phyloP scores from a whole-genome alignment of 2,113 vertebrate genomes.

The Oreocharis arfaki region DNA sequence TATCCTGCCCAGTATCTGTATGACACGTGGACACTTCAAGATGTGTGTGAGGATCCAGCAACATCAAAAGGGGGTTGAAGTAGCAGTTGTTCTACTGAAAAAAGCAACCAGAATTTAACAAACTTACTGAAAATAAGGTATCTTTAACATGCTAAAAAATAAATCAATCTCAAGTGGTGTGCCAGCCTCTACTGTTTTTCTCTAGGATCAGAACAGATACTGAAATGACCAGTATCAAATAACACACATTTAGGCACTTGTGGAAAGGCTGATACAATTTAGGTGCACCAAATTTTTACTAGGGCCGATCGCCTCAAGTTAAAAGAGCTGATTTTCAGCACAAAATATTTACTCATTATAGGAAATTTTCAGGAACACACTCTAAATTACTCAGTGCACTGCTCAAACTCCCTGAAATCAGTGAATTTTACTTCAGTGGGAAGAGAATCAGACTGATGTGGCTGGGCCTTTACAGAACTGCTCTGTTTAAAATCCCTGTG shows the following conservation, averaged over 20 bases:
- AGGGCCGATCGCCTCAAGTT: not conserved
- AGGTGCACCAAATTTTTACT: not conserved
- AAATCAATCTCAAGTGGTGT: not conserved
- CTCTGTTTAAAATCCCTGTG: not conserved
- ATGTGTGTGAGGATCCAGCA: not conserved
- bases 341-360: not conserved
- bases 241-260: not conserved
- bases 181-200: not conserved
- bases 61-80: not conserved
- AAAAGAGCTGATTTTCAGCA: not conserved
- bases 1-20: constrained; percentile 84
- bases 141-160: not conserved
- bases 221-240: not conserved
- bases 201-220: not conserved
- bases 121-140: not conserved
- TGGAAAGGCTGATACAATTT: not conserved
- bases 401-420: not conserved
- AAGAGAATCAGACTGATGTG: not conserved
- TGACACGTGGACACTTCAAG: constrained; percentile 24
- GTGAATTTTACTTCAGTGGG: not conserved
- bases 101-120: not conserved
- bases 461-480: not conserved
- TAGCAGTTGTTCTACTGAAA: not conserved
- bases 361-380: not conserved
- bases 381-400: not conserved